Conservation (phyloP, 2,113 vertebrate species). For the Stigmatopora argus region DNA sequence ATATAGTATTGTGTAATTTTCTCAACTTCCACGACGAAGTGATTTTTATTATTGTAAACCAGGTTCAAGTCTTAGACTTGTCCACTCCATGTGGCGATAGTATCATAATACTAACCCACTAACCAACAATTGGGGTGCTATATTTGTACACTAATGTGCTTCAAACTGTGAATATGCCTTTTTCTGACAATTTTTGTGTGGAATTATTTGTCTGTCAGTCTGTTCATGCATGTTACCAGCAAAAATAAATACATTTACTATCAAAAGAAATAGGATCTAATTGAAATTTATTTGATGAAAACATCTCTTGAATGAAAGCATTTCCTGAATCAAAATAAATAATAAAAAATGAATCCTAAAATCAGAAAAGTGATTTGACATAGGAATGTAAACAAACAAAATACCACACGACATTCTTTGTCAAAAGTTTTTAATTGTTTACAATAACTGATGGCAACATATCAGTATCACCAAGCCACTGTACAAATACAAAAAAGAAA, state of each 20-base stretch:
- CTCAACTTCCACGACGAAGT: not conserved
- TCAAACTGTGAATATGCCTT: constrained; percentile 53
- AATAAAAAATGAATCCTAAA: no score
- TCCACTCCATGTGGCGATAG: not conserved
- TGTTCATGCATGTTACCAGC: constrained; percentile 14
- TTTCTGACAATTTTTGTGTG: constrained; percentile 26
- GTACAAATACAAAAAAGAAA: constrained; percentile 80
- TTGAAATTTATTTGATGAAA: constrained; percentile 5
- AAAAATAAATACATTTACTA: constrained; percentile 25
- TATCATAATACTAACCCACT: constrained; percentile 1
- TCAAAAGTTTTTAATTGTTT: constrained; percentile 97
- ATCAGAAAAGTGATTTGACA: no score
- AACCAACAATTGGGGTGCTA: constrained; percentile 24
- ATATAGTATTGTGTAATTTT: not conserved
- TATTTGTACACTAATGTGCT: constrained; percentile 36
- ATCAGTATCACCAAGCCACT: constrained; percentile 89
- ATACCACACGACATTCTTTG: constrained; percentile 46
- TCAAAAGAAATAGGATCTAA: constrained; percentile 2
- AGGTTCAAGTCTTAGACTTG: not conserved
- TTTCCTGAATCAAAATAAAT: constrained; percentile 7
- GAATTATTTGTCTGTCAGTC: constrained; percentile 21
- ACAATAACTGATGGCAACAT: constrained; percentile 90
- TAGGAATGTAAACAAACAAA: no score
- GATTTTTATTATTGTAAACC: not conserved
- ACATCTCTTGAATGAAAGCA: constrained; percentile 13